Conservation (phyloP, 2,113 vertebrate genomes). For the Anhinga anhinga region DNA sequence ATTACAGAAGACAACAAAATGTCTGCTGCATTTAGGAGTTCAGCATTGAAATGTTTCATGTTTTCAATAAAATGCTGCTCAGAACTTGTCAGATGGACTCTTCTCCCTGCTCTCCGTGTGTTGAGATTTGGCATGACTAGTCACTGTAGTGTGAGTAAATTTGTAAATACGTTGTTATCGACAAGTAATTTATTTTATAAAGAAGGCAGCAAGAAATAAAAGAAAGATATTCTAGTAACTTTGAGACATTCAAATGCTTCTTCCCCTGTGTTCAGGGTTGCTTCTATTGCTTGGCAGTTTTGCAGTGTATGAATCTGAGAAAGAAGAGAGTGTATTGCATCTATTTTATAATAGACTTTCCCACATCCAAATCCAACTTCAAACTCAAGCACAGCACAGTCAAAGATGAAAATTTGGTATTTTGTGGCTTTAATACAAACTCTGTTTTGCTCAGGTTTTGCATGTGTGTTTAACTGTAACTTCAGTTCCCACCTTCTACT, state of each 20-base stretch:
- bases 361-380: background rate
- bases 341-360: background rate
- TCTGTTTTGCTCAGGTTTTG: background rate
- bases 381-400: background rate
- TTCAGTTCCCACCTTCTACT: background rate
- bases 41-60: background rate
- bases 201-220: background rate
- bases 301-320: background rate
- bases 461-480: background rate
- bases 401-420: background rate
- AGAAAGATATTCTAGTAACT: background rate
- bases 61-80: background rate
- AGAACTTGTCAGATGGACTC: background rate
- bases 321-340: background rate
- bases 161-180: background rate
- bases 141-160: background rate
- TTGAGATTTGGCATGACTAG: background rate
- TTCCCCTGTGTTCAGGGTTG: background rate
- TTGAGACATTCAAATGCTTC: background rate
- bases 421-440: background rate
- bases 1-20: background rate
- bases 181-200: background rate
- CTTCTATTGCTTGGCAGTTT: background rate
- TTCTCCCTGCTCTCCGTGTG: background rate
- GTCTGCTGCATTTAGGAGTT: background rate